Evolutionary conservation across 2,888 invertebrate genomes (phyloP), one percentile per base, ranked within the genome.

Genomic region (Nomada hirtipes): DNA sequence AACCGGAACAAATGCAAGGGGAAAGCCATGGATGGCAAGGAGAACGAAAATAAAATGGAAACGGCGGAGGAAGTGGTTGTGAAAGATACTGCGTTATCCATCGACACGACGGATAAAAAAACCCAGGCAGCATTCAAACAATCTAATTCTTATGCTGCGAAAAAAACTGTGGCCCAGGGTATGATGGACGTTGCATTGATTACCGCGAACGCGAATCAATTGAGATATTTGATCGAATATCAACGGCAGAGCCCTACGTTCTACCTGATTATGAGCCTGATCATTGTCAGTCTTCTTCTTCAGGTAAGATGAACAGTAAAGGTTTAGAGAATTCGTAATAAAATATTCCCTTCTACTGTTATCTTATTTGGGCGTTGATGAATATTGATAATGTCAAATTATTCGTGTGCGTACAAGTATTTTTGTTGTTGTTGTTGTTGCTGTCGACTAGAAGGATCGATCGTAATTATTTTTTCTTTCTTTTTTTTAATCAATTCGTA

Each of bases 181-280:
- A 95, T 96, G 95, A 96, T 96, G 96, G 96, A 96, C 88, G 95
- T 96, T 55, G 96, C 96, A 0, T 92, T 96, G 55, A 94, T 96
- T 64, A 96, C 96, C 4, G 96, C 96, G 0, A 96, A 96, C 91
- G 96, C 96, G 0, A 96, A 96, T 91, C 96, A 96, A 88, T 93
- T 96, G 70, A 95, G 96, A 68, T 96, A 96, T 89, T 92, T 96
- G 52, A 94, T 96, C 63, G 95, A 95, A 83, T 96, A 95, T 90
- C 96, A 96, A 85, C 93, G 94, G 4, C 90, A 94, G 47, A 95
- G 95, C 71, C 94, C 95, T 18, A 96, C 96, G 2, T 97, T 95
- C 90, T 94, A 94, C 84, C 90, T 96, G 44, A 95, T 95, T 89
- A 90, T 96, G 13, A 91, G 93, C 2, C 93, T 97, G 76, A 96